Conservation (phyloP, 1,140 invertebrate genomes). For the Cyclargus thomasi region DNA sequence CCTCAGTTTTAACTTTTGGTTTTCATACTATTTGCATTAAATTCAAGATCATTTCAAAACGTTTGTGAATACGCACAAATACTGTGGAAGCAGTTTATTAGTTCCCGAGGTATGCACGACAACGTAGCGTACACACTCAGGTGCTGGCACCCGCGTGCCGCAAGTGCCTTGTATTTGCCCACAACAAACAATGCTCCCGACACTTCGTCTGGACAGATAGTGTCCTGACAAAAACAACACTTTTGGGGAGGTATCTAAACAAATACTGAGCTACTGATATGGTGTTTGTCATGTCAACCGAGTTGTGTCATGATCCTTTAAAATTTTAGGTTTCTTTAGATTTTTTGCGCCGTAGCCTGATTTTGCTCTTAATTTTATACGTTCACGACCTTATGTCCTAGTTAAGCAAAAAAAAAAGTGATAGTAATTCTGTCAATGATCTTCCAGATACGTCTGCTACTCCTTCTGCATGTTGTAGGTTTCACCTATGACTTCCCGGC, state of each 20-base stretch:
- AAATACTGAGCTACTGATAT: constrained; percentile 5
- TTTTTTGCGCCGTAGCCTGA: too few relatives aligned
- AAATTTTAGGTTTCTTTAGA: too few relatives aligned
- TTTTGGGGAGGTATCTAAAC: constrained; percentile 16
- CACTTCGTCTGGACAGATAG: constrained; percentile 47
- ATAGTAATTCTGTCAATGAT: too few relatives aligned
- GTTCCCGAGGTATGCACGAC: constrained; percentile 61
- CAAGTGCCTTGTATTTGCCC: constrained; percentile 60
- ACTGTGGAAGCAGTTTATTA: constrained; percentile 30
- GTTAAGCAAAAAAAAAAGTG: too few relatives aligned
- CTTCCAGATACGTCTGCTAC: too few relatives aligned
- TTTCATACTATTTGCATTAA: too few relatives aligned
- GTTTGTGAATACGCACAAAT: background rate
- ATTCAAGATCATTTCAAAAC: too few relatives aligned
- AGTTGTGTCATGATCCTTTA: too few relatives aligned
- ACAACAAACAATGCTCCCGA: constrained; percentile 53
- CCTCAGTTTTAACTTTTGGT: too few relatives aligned
- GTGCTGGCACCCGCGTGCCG: constrained; percentile 45
- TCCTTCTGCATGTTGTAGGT: too few relatives aligned
- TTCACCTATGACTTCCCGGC: background rate
- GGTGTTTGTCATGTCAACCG: background rate
- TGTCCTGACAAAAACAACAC: constrained; percentile 37
- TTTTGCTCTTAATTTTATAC: too few relatives aligned
- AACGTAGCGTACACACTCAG: constrained; percentile 51
- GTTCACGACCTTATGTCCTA: too few relatives aligned